Evolutionary conservation across 2,797 vertebrate species (phyloP), one percentile per base, ranked within the genome.

Genomic region (Urocyon cinereoargenteus): DNA sequence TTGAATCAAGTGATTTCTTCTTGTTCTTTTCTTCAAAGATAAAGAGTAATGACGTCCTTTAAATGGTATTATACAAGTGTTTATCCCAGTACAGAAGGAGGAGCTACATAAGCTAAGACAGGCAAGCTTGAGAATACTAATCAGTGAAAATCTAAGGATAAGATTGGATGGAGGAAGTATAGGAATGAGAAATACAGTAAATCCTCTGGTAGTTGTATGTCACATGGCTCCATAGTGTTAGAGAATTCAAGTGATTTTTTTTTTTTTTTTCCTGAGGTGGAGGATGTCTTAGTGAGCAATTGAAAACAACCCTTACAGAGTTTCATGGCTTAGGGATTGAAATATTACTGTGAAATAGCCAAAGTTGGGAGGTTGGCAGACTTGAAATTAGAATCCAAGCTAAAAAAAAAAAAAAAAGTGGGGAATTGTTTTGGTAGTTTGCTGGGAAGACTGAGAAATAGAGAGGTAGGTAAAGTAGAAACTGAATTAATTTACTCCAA

Each of bases 1-100:
- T 90, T 89, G 40, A 91, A 59, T 89, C 40, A 89, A 85, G 34
- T 95, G 18, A 81, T 92, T 94, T 91, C 95, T 96, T 93, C 90
- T 91, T 94, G 6, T 95, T 98, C 85, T 95, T 21, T 75, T 90
- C 94, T 95, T 96, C 85, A 84, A 93, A 92, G 97, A 96, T 90
- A 93, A 95, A 94, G 72, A 97, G 86, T 91, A 97, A 73, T 95
- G 72, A 89, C 31, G 82, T 57, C 72, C 53, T 92, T 93, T 92
- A 94, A 94, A 90, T 61, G 88, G 53, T 96, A 36, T 45, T 45
- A n/a, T 72, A 84, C 36, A 86, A 55, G 40, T 92, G 49, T 97
- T 97, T 92, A 75, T 49, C 84, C 86, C 68, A 66, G 66, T 36
- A 24, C 68, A 77, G 72, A 78, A 92, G 92, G 94, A 97, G 94